Evolutionary conservation across 2,113 vertebrate genomes (phyloP), one percentile per base, ranked within the genome.

Genomic region (Rhinolophus sinicus): DNA sequence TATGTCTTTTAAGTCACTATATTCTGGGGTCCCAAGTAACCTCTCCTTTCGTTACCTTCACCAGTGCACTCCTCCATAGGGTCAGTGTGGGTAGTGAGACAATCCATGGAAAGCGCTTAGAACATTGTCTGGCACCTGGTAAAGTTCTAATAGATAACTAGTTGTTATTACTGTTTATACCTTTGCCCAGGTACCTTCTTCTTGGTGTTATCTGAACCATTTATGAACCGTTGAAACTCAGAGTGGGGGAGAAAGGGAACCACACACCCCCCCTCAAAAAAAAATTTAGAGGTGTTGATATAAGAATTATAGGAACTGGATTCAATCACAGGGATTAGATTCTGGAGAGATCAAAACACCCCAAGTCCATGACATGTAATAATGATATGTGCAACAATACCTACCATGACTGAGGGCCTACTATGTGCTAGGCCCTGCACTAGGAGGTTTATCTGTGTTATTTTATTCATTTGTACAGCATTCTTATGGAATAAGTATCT

Each of bases 191-290:
- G 19, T 54, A 24, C 72, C 35, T 70, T 65, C 50, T 70, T 64
- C 47, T 76, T 0, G 8, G 5, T 28, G 56, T n/a, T 30, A 56
- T 19, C 38, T 28, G 16, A 82, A 44, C 24, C 16, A 30, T 64
- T 30, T 64, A 64, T 50, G 60, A 86, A 33, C 8, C 44, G 60
- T 6, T 35, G 40, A 47, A 77, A 88, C 8, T 24, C 56, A 56
- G 40, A 82, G 2, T 77, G 2, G 16, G 8, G 16, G 8, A 75
- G 19, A 8, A 58, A 22, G 21, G 40, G 60, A 65, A 40, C 3
- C 50, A 0, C 14, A 5, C 6, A 0, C 58, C 54, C 6, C 35
- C 40, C 16, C 26, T 0, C 72, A 18, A 14, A 16, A 16, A 83
- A 33, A 62, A 60, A 84, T 65, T 50, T 47, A n/a, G 19, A 81